Conservation (phyloP, 2,888 invertebrate species). For the Xylocampa areola region DNA sequence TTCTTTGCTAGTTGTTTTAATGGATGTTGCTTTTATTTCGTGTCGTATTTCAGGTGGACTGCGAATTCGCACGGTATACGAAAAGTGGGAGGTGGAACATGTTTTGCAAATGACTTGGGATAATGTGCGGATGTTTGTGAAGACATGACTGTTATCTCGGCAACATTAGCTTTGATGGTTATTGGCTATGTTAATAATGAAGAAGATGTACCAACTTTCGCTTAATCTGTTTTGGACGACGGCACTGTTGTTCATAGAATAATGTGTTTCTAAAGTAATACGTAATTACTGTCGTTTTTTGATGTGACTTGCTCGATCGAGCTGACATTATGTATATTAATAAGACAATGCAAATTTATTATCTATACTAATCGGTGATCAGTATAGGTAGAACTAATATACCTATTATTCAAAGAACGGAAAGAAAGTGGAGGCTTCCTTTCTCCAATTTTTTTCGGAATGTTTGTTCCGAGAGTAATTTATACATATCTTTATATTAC, state of each 20-base stretch:
- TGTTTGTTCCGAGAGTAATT: too few relatives aligned
- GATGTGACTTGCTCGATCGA: too few relatives aligned
- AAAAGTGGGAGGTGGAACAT: slow-evolving; percentile 54
- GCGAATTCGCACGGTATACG: slow-evolving; percentile 13
- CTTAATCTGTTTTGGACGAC: slow-evolving; percentile 27
- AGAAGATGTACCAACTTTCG: slow-evolving; percentile 41
- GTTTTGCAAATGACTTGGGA: slow-evolving; percentile 63
- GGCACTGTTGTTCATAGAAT: slow-evolving; percentile 3
- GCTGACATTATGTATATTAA: too few relatives aligned
- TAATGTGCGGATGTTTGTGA: slow-evolving; percentile 62
- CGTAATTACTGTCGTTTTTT: too few relatives aligned
- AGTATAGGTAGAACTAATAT: too few relatives aligned
- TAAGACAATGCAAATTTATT: too few relatives aligned
- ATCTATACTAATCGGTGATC: too few relatives aligned
- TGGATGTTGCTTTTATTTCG: slow-evolving; percentile 32
- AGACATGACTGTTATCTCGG: slow-evolving; percentile 60
- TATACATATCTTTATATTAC: too few relatives aligned
- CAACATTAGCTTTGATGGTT: slow-evolving; percentile 60
- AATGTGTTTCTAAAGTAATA: neutral
- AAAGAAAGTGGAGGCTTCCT: too few relatives aligned
- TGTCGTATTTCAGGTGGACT: slow-evolving; percentile 36
- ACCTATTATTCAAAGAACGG: too few relatives aligned
- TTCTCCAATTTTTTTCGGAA: too few relatives aligned
- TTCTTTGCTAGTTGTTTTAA: slow-evolving; percentile 22
- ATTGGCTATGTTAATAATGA: slow-evolving; percentile 56